Evolutionary conservation across 2,888 invertebrate species (phyloP).

Genomic region (Fragum sueziense): DNA sequence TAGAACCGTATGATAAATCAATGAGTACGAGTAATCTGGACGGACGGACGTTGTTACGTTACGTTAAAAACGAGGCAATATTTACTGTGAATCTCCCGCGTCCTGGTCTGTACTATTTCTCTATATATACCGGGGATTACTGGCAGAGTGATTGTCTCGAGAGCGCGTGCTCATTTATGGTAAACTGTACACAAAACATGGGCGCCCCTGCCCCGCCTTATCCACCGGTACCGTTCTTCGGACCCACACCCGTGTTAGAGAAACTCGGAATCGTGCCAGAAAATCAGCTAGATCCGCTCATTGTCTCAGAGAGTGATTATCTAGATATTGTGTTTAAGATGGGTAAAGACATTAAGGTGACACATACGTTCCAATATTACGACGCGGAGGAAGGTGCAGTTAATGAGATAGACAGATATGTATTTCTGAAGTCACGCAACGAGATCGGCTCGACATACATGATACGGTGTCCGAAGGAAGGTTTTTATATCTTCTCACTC

Average conservation of each 20-base stretch:
- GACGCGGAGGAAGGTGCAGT: slow-evolving; percentile 74
- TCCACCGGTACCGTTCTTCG: slow-evolving; percentile 77
- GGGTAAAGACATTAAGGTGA: slow-evolving; percentile 73
- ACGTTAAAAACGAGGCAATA: slow-evolving; percentile 76
- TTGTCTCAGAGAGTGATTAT: slow-evolving; percentile 75
- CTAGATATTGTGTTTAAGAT: slow-evolving; percentile 77
- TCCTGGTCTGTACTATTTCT: slow-evolving; percentile 82
- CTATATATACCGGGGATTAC: slow-evolving; percentile 80
- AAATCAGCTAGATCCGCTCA: slow-evolving; percentile 73
- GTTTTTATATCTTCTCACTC: slow-evolving; percentile 79
- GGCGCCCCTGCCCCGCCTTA: slow-evolving; percentile 73
- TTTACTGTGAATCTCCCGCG: slow-evolving; percentile 82
- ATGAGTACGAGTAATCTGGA: slow-evolving; percentile 68
- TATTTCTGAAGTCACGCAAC: slow-evolving; percentile 76
- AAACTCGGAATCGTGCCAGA: slow-evolving; percentile 70
- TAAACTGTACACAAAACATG: slow-evolving; percentile 73
- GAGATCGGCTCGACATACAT: slow-evolving; percentile 77
- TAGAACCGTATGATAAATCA: slow-evolving; percentile 73
- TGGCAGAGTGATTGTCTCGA: slow-evolving; percentile 80
- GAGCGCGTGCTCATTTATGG: slow-evolving; percentile 79
- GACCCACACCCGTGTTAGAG: slow-evolving; percentile 77
- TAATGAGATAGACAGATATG: slow-evolving; percentile 76
- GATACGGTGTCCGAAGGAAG: slow-evolving; percentile 79
- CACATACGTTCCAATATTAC: slow-evolving; percentile 79
- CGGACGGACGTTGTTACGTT: slow-evolving; percentile 74